These are phyloP conservation scores for Eurystomus gularis DNA, from an alignment of 2,113 vertebrate genomes.

Conservation along the genomic window DNA sequence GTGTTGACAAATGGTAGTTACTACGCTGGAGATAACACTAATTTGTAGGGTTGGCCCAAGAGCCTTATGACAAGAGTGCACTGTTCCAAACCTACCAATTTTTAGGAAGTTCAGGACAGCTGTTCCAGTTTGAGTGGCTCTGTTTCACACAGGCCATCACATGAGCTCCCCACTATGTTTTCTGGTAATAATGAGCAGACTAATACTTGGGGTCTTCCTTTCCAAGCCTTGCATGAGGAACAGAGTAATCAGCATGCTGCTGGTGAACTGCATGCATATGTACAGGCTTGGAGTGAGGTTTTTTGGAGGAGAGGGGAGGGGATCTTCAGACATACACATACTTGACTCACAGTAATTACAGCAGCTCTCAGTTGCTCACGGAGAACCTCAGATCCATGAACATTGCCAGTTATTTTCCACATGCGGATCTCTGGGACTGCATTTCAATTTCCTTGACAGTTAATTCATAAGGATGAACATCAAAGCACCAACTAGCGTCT, in stretches of 20 bases:
- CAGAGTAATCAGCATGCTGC: not conserved
- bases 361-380: not conserved
- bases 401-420: not conserved
- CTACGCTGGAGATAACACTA: not conserved
- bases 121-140: not conserved
- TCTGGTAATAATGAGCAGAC: not conserved
- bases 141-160: not conserved
- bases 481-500: not conserved
- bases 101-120: not conserved
- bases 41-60: not conserved
- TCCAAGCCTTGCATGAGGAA: not conserved
- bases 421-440: not conserved
- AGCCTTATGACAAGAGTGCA: not conserved
- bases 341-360: not conserved
- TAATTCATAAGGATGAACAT: not conserved
- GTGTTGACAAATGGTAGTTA: not conserved
- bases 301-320: not conserved
- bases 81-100: fast-evolving
- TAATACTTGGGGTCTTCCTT: too few species aligned
- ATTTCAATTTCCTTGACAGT: not conserved
- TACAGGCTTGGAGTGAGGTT: not conserved
- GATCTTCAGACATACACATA: not conserved
- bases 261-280: fast-evolving
- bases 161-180: not conserved
- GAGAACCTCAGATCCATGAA: not conserved